These are phyloP conservation scores for Theonella swinhoei DNA, from an alignment of 37 sponge, comb jelly and placozoan species.

Conservation along the genomic window DNA sequence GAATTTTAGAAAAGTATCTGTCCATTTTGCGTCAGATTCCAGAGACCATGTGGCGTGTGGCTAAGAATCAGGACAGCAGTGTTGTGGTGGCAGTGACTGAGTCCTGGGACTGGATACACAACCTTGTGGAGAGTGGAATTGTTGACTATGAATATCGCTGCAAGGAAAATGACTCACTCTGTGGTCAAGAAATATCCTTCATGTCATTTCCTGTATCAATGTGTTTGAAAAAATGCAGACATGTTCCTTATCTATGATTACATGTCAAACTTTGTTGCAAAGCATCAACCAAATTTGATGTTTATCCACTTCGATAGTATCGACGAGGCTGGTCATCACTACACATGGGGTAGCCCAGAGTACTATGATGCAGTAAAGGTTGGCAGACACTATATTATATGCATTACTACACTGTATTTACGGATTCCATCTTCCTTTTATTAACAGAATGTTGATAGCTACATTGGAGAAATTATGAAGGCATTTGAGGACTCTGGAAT, in stretches of 20 bases:
- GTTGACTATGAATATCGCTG: conserved; percentile 20
- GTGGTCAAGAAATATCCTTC: conserved; percentile 14
- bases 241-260: neutral
- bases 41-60: conserved; percentile 42
- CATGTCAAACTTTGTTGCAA: neutral
- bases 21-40: conserved; percentile 3
- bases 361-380: conserved; percentile 36
- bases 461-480: conserved; percentile 28
- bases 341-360: conserved; percentile 17
- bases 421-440: neutral
- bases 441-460: conserved; percentile 25
- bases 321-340: conserved; percentile 24
- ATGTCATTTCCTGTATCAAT: no score
- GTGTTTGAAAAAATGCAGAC: neutral
- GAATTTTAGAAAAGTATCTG: no score
- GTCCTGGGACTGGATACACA: conserved; percentile 44
- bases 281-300: conserved; percentile 21
- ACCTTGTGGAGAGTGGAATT: conserved; percentile 12
- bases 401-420: neutral
- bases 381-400: neutral
- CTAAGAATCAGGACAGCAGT: conserved; percentile 12
- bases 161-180: conserved; percentile 5
- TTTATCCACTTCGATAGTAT: conserved; percentile 41
- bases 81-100: conserved; percentile 6
- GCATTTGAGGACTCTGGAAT: conserved; percentile 1